Conservation (phyloP, 2,888 invertebrate genomes). For the Prosopocoilus inquinatus region DNA sequence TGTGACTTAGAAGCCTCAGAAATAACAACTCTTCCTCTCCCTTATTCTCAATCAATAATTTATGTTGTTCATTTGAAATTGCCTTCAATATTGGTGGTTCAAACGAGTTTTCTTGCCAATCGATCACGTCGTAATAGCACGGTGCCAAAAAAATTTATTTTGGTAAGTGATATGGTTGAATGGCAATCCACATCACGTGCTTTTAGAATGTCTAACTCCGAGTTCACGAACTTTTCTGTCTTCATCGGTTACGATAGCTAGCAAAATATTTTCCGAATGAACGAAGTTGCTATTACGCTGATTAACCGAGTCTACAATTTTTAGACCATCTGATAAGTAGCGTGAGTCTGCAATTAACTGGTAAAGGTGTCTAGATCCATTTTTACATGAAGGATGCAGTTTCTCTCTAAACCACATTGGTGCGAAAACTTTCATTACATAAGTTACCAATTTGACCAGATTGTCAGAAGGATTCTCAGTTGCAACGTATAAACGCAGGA, state of each 20-base stretch:
- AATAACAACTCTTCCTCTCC: no score
- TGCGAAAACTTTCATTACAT: slow-evolving; percentile 26
- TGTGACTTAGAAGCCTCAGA: no score
- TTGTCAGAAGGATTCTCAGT: slow-evolving; percentile 23
- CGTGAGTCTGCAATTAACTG: not conserved
- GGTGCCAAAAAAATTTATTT: no score
- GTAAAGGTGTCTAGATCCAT: slow-evolving; percentile 5
- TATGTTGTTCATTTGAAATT: no score
- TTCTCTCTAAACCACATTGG: slow-evolving; percentile 30
- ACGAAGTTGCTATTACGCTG: slow-evolving; percentile 9
- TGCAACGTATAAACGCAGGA: slow-evolving; percentile 26
- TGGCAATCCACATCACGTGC: no score
- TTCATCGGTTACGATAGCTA: slow-evolving; percentile 6
- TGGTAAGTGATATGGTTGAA: no score
- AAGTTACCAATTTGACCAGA: slow-evolving; percentile 15
- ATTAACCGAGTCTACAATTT: slow-evolving; percentile 3
- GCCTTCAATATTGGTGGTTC: no score
- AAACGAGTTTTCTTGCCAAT: no score
- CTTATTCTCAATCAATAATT: no score
- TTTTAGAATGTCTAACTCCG: no score
- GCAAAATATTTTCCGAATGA: slow-evolving; percentile 10
- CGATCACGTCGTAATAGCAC: no score
- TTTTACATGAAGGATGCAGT: slow-evolving; percentile 5
- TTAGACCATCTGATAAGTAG: not conserved
- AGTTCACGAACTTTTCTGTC: no score